phyloP scores from a whole-genome alignment of 2,113 vertebrate genomes.

The Caranx ignobilis region DNA sequence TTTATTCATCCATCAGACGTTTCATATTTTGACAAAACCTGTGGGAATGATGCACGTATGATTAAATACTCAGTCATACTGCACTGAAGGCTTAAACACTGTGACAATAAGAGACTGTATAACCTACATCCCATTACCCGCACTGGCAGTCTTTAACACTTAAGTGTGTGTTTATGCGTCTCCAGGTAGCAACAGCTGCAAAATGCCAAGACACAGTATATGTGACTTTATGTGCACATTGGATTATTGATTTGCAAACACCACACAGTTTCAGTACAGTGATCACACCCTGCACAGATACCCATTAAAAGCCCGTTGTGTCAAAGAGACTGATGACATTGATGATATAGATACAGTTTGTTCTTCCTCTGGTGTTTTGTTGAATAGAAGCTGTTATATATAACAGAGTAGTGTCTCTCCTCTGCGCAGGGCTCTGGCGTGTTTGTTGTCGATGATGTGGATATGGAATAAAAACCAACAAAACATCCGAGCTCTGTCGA shows the following conservation, averaged over 20 bases:
- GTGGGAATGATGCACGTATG: background rate
- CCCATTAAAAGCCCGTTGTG: background rate
- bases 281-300: background rate
- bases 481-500: background rate
- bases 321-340: too few relatives aligned
- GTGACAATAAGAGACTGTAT: background rate
- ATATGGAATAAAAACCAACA: background rate
- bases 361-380: too few relatives aligned
- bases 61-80: background rate
- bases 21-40: background rate
- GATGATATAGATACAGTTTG: too few relatives aligned
- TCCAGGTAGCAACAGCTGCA: background rate
- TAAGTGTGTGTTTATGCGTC: background rate
- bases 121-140: background rate
- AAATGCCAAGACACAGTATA: background rate
- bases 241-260: slow-evolving; percentile 1
- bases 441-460: background rate
- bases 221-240: background rate
- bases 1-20: background rate
- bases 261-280: background rate
- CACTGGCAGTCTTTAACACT: background rate
- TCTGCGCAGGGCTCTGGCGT: background rate
- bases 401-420: background rate
- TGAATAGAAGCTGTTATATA: too few relatives aligned
- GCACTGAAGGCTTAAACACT: background rate